Evolutionary conservation across 2,888 invertebrate genomes (phyloP), one percentile per base, ranked within the genome.

Genomic region (Anodontia alba): DNA sequence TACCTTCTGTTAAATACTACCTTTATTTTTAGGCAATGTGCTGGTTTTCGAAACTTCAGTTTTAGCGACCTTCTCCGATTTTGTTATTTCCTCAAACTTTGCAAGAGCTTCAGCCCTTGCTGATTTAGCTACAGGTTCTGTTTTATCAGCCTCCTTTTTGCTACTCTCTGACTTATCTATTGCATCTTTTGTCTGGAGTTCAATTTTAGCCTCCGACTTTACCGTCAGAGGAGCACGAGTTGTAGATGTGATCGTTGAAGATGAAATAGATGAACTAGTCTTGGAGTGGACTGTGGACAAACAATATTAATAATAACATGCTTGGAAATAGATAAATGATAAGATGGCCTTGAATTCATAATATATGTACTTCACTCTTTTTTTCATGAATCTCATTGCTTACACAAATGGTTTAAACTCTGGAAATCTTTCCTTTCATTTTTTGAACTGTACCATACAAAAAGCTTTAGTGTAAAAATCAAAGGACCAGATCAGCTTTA

Each of bases 181-280:
- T 12, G 20, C 62, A 62, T 29, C 8, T 33, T 62, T 62, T 33
- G 62, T 33, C 62, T 62, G 62, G 20, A 62, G 20, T 29, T 62
- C 62, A 62, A 62, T 62, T 62, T 62, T 62, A 62, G 62, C 29
- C 33, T 62, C 62, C 62, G 62, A 62, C 20, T 62, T 62, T 62
- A 62, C 29, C 17, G 33, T 62, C 62, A 33, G 62, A 62, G 62
- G 33, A 17, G 29, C 10, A 20, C 33, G 62, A 17, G 31, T 29
- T 33, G 33, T 33, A 23, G 62, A 62, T 5, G 62, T 62, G 33
- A 62, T 12, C 8, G 62, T 62, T 33, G 62, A 33, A 15, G 62
- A 33, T 33, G 33, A 31, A 23, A 33, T 12, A 17, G 62, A 33
- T 62, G 62, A 62, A 33, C 62, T 62, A 62, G 62, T 29, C 62